A percentile compares a stretch with the other conserved stretches of the same genome.
phyloP scores from a whole-genome alignment of 1,140 invertebrate genomes.

The Heliconius nattereri region DNA sequence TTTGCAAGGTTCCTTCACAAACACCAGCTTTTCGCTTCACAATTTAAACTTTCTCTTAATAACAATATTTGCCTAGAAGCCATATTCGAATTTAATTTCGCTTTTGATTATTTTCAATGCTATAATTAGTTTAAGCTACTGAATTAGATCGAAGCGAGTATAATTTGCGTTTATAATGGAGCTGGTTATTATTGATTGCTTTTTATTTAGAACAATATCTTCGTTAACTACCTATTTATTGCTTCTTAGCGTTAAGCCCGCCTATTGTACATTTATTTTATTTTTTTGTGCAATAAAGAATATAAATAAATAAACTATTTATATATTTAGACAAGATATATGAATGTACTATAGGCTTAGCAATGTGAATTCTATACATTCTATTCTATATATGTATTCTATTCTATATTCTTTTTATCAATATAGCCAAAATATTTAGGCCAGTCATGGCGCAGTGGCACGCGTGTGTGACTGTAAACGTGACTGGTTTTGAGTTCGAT shows the following conservation, averaged over 20 bases:
- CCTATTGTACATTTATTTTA: too few relatives aligned
- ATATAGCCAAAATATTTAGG: background rate
- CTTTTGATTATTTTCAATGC: constrained; percentile 42
- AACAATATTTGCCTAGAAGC: constrained; percentile 49
- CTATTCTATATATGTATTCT: too few relatives aligned
- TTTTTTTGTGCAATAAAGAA: too few relatives aligned
- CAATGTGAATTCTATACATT: background rate
- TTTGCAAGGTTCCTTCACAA: constrained; percentile 43
- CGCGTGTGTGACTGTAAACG: background rate
- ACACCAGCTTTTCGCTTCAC: constrained; percentile 51
- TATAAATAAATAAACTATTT: too few relatives aligned
- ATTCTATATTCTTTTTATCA: background rate
- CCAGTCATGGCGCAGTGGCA: background rate
- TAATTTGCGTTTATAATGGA: constrained; percentile 20
- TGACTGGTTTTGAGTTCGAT: background rate
- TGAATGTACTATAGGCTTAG: background rate
- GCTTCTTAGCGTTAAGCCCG: too few relatives aligned
- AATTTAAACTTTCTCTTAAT: constrained; percentile 62
- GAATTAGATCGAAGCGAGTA: constrained; percentile 22
- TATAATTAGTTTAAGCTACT: constrained; percentile 41
- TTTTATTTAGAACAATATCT: constrained; percentile 16
- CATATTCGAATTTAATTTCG: constrained; percentile 38
- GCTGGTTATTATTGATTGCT: constrained; percentile 9
- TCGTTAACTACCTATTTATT: constrained; percentile 4
- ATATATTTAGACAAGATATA: background rate